Evolutionary conservation across 2,797 vertebrate genomes (phyloP).

Genomic region (Poeciliopsis turneri): DNA sequence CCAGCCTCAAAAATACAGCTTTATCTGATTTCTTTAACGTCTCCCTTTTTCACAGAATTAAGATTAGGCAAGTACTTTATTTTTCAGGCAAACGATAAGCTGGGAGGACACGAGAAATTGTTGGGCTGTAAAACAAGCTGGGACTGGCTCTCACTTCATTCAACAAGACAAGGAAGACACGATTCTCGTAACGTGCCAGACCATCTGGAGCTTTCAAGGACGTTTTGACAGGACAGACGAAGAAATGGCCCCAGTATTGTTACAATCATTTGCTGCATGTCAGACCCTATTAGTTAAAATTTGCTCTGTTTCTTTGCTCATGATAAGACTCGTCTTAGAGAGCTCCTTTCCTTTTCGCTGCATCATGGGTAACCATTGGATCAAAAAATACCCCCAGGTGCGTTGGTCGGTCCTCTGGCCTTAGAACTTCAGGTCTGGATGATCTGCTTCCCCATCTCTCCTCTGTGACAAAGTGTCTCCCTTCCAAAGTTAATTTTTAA

Average conservation of each 20-base stretch:
- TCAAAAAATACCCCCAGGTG: neutral
- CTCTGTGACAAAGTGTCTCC: constrained; percentile 71
- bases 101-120: neutral
- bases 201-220: constrained; percentile 17
- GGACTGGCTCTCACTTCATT: neutral
- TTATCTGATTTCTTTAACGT: neutral
- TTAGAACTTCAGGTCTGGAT: constrained; percentile 40
- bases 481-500: constrained; percentile 78
- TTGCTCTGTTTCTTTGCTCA: constrained; percentile 8
- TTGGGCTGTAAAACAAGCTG: neutral
- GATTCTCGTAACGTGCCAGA: neutral
- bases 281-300: neutral
- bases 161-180: constrained; percentile 11
- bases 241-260: neutral
- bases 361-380: constrained; percentile 16
- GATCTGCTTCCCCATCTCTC: constrained; percentile 45
- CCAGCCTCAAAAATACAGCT: neutral
- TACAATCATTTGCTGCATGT: constrained; percentile 11
- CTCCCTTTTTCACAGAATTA: neutral
- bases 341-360: constrained; percentile 7
- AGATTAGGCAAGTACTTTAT: neutral
- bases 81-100: neutral
- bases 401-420: constrained; percentile 31
- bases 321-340: neutral
- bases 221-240: constrained; percentile 7